Evolutionary conservation across 2,113 vertebrate genomes (phyloP).

Genomic region (Crocuta crocuta): DNA sequence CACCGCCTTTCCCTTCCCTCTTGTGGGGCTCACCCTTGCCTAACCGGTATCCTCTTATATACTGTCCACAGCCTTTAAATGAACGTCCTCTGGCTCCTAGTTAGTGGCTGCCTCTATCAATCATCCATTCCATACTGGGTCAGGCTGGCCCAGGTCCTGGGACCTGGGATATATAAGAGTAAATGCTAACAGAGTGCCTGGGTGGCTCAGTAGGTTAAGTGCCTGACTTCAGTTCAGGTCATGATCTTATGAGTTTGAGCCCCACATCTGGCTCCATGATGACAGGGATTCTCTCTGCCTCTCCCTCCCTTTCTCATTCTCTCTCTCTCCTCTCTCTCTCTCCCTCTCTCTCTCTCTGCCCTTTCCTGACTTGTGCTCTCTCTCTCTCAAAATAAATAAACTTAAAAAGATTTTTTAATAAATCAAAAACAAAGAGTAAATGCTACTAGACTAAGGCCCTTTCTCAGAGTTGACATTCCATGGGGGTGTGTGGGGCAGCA

Average conservation of each 20-base stretch:
- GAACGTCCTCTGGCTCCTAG: neutral
- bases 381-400: too few species aligned
- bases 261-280: too few species aligned
- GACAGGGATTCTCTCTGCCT: too few species aligned
- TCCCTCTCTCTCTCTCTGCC: too few species aligned
- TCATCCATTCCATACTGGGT: neutral
- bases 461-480: neutral
- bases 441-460: neutral
- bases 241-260: too few species aligned
- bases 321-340: too few species aligned
- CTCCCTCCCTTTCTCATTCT: too few species aligned
- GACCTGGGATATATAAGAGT: neutral
- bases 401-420: too few species aligned
- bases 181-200: neutral
- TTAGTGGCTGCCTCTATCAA: neutral
- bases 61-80: neutral
- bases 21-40: neutral
- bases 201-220: too few species aligned
- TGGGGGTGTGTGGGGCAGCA: rapidly evolving
- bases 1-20: neutral
- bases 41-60: neutral
- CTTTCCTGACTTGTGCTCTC: too few species aligned
- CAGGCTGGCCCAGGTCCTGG: neutral
- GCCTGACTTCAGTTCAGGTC: too few species aligned
- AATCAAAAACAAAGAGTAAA: neutral